Conservation (phyloP, 1,140 invertebrate species). For the Phthorimaea operculella region DNA sequence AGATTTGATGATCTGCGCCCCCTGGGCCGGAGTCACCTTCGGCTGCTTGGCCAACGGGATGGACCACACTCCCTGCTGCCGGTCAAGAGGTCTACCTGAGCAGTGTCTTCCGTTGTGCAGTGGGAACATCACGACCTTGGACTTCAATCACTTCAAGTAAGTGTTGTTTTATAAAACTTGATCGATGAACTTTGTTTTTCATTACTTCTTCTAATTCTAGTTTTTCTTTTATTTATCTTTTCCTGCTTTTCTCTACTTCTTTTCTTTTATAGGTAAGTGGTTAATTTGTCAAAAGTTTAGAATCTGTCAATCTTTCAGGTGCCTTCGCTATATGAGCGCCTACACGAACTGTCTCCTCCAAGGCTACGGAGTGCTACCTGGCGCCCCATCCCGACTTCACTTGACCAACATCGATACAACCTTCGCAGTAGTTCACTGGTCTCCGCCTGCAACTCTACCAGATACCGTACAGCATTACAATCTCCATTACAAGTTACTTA, state of each 20-base stretch:
- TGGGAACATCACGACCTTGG: slow-evolving; percentile 80
- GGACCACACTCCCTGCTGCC: slow-evolving; percentile 85
- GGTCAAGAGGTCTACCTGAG: slow-evolving; percentile 76
- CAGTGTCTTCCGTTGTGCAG: slow-evolving; percentile 80
- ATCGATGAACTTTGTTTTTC: too few species aligned
- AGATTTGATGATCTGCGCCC: slow-evolving; percentile 87
- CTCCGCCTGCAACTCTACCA: slow-evolving; percentile 73
- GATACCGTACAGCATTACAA: slow-evolving; percentile 80
- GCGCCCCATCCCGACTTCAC: slow-evolving; percentile 73
- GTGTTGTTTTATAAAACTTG: slow-evolving; percentile 30
- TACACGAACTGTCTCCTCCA: slow-evolving; percentile 84
- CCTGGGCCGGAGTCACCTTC: slow-evolving; percentile 83
- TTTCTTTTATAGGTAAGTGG: too few species aligned
- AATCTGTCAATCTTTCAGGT: slow-evolving; percentile 61
- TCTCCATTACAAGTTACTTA: slow-evolving; percentile 72
- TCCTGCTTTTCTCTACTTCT: too few species aligned
- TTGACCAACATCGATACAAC: slow-evolving; percentile 78
- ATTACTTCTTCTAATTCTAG: too few species aligned
- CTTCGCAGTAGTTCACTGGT: slow-evolving; percentile 84
- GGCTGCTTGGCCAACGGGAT: slow-evolving; percentile 81
- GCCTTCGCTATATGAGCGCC: slow-evolving; percentile 81
- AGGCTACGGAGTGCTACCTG: slow-evolving; percentile 83
- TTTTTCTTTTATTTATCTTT: too few species aligned
- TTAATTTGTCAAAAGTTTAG: neutral
- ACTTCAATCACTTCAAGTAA: slow-evolving; percentile 85